A percentile compares a stretch with the other conserved stretches of the same genome.
phyloP scores from a whole-genome alignment of 2,797 vertebrate species.

The Paedocypris micromegethes region DNA sequence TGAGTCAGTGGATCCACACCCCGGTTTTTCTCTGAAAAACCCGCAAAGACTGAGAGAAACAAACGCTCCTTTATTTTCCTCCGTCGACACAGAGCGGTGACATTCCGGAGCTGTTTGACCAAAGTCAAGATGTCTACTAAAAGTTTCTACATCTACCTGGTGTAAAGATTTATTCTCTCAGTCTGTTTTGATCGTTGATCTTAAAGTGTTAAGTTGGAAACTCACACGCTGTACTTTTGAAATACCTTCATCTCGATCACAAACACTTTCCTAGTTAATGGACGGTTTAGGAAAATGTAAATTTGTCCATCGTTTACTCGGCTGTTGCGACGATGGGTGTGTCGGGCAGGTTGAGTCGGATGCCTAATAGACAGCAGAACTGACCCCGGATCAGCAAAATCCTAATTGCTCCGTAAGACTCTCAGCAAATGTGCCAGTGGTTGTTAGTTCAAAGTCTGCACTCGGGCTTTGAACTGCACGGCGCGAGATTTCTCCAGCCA shows the following conservation, averaged over 20 bases:
- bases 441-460: slow-evolving; percentile 50
- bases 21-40: neutral
- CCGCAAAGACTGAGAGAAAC: no score
- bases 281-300: neutral
- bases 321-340: slow-evolving; percentile 10
- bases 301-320: neutral
- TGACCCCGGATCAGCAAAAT: slow-evolving; percentile 30
- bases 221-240: neutral
- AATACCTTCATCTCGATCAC: neutral
- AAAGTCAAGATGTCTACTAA: no score
- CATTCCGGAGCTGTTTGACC: no score
- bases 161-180: no score
- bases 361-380: slow-evolving; percentile 21
- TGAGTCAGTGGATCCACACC: slow-evolving; percentile 33
- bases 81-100: no score
- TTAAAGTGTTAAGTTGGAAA: neutral
- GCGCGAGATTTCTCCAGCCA: slow-evolving; percentile 29
- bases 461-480: slow-evolving; percentile 45
- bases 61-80: no score
- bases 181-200: no score
- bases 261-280: neutral
- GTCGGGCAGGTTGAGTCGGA: slow-evolving; percentile 7
- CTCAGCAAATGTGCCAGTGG: slow-evolving; percentile 37
- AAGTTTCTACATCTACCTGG: no score
- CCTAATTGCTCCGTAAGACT: slow-evolving; percentile 45